Evolutionary conservation across 2,888 invertebrate species (phyloP).

Genomic region (Drosophila phalerata): DNA sequence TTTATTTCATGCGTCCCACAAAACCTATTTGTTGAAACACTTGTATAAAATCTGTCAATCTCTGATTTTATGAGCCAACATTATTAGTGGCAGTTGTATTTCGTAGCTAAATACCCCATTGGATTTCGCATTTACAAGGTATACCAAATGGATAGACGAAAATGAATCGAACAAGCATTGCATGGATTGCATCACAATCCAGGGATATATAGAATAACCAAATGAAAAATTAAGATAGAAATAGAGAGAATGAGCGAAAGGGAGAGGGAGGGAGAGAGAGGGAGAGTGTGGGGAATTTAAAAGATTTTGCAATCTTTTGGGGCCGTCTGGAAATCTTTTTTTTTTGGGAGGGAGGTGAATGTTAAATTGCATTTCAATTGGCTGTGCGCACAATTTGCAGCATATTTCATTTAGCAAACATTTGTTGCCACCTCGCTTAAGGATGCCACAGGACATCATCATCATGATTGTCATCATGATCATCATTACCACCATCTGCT

Average conservation of each 20-base stretch:
- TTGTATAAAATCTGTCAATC: too few relatives aligned
- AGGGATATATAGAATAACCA: neutral
- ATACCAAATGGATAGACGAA: slow-evolving; percentile 2
- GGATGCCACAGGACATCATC: slow-evolving; percentile 13
- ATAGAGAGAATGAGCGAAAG: neutral
- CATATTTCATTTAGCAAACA: slow-evolving; percentile 43
- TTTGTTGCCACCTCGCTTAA: slow-evolving; percentile 10
- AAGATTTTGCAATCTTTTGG: slow-evolving; percentile 22
- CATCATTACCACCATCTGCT: slow-evolving; percentile 10
- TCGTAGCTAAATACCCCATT: neutral
- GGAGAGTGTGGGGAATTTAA: neutral
- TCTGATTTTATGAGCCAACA: too few relatives aligned
- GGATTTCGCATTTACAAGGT: too few relatives aligned
- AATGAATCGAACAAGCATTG: neutral
- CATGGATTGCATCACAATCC: slow-evolving; percentile 3
- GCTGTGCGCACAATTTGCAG: slow-evolving; percentile 39
- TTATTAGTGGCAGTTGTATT: neutral
- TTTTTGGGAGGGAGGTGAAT: slow-evolving; percentile 4
- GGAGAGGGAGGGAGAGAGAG: too few relatives aligned
- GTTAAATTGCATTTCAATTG: slow-evolving; percentile 69
- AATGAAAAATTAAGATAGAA: neutral
- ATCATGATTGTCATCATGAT: slow-evolving; percentile 17
- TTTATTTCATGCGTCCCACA: too few relatives aligned
- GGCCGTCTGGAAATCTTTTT: neutral
- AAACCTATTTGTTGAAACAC: too few relatives aligned